Evolutionary conservation across 2,113 vertebrate species (phyloP).

Genomic region (Lophura nycthemera): DNA sequence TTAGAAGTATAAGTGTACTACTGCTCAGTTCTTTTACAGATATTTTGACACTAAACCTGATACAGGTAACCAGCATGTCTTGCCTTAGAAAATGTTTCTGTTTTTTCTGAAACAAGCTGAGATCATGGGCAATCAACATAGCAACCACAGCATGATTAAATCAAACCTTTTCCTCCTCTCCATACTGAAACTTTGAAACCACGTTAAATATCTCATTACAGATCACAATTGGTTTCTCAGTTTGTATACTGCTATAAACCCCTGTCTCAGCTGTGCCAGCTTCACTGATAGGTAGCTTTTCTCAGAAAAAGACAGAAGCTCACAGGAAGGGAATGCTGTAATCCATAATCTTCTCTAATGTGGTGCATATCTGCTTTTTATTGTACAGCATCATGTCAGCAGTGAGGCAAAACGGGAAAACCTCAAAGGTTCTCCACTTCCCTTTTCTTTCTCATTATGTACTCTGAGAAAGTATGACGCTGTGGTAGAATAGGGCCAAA

Average conservation of each 20-base stretch:
- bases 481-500: not conserved
- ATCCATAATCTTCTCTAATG: not conserved
- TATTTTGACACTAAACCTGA: not conserved
- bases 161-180: not conserved
- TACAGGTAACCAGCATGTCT: not conserved
- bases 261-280: not conserved
- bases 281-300: not conserved
- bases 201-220: not conserved
- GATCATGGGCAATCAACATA: not conserved
- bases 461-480: not conserved
- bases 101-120: not conserved
- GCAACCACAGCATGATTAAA: not conserved
- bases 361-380: slow-evolving; percentile 8
- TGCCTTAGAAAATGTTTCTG: not conserved
- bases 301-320: not conserved
- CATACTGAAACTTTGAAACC: not conserved
- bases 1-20: not conserved
- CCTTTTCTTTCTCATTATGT: not conserved
- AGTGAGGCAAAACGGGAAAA: not conserved
- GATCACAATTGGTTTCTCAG: not conserved
- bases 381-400: not conserved
- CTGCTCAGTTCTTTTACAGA: not conserved
- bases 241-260: not conserved
- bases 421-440: not conserved
- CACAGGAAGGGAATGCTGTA: not conserved